A percentile compares a stretch with the other conserved stretches of the same genome.
Evolutionary conservation across 2,888 invertebrate species (phyloP).

Genomic region (Trachelus troglodyta): DNA sequence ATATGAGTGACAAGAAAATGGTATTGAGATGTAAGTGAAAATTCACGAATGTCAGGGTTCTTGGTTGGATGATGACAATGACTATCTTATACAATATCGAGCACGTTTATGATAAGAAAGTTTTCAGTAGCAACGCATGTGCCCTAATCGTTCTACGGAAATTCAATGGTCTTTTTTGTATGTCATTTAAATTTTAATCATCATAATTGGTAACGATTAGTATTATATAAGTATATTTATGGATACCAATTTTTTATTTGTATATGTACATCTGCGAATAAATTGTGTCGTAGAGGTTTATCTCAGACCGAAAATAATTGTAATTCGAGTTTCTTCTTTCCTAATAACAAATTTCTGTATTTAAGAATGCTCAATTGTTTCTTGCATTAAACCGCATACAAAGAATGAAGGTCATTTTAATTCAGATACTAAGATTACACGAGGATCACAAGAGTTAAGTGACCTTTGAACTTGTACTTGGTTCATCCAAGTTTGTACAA

Average conservation of each 20-base stretch:
- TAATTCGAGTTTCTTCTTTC: neutral
- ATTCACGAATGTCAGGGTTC: neutral
- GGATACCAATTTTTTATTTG: slow-evolving; percentile 47
- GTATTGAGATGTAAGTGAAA: neutral
- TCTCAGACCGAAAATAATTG: neutral
- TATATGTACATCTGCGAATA: slow-evolving; percentile 53
- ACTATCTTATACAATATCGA: neutral
- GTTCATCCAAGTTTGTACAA: neutral
- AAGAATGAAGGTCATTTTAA: neutral
- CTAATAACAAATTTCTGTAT: slow-evolving; percentile 23
- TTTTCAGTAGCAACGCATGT: neutral
- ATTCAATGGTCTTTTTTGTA: slow-evolving; percentile 33
- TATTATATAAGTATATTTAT: slow-evolving; percentile 57
- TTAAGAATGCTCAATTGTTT: neutral
- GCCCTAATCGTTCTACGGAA: slow-evolving; percentile 30
- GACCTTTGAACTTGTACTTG: slow-evolving; percentile 28
- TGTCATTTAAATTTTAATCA: slow-evolving; percentile 44
- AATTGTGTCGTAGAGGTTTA: slow-evolving; percentile 42
- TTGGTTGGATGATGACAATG: neutral
- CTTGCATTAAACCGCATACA: neutral
- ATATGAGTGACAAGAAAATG: neutral
- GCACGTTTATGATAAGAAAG: neutral
- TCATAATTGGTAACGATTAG: slow-evolving; percentile 42
- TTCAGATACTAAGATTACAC: neutral
- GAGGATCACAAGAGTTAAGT: neutral